Conservation (phyloP, 2,888 invertebrate species). For the Xestia sexstrigata region DNA sequence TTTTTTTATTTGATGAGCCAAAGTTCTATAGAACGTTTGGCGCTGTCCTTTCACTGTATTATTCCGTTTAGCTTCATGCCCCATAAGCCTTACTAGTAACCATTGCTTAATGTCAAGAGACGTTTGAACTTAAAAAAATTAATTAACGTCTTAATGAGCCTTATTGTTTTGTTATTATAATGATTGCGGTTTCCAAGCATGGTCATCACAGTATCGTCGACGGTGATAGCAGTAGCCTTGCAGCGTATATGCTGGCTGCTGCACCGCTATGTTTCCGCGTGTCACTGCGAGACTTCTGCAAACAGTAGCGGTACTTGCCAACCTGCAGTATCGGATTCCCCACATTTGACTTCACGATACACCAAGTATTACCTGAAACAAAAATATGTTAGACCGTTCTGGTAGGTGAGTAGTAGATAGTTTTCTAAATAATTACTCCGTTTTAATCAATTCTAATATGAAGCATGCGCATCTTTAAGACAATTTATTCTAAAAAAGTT, state of each 20-base stretch:
- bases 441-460: not conserved
- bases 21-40: no score
- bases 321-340: slow-evolving; percentile 70
- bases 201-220: slow-evolving; percentile 32
- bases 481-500: no score
- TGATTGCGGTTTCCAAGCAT: slow-evolving; percentile 51
- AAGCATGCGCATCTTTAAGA: slow-evolving; percentile 1
- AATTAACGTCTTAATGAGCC: no score
- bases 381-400: not conserved
- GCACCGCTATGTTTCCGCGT: slow-evolving; percentile 66
- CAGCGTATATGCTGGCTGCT: slow-evolving; percentile 60
- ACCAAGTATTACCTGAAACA: slow-evolving; percentile 32
- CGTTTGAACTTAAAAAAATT: no score
- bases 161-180: slow-evolving; percentile 9
- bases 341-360: slow-evolving; percentile 58
- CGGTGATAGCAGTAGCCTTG: slow-evolving; percentile 52
- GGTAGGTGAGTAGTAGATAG: not conserved
- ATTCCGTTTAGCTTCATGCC: no score
- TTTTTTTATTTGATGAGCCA: no score
- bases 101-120: no score
- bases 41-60: no score
- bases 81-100: no score
- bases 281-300: slow-evolving; percentile 52
- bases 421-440: not conserved
- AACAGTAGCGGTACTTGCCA: slow-evolving; percentile 69